Evolutionary conservation across 92 coral and sea anemone species (phyloP).

Genomic region (Chrysogorgia sp.): DNA sequence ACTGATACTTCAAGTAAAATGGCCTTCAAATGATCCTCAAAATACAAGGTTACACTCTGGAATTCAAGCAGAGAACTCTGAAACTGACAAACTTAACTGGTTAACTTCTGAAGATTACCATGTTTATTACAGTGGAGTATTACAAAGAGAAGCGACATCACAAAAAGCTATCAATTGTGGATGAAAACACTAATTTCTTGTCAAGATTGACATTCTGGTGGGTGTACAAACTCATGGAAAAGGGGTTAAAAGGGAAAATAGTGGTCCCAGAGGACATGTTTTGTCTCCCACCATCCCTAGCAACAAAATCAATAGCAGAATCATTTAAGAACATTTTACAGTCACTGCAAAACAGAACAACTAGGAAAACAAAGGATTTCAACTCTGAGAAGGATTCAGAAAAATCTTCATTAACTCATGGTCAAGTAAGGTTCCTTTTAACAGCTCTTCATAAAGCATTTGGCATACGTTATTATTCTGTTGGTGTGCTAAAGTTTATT

Average conservation of each 20-base stretch:
- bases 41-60: constrained; percentile 39
- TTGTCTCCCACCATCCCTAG: constrained; percentile 74
- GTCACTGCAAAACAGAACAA: background rate
- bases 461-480: constrained; percentile 88
- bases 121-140: constrained; percentile 79
- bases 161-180: constrained; percentile 80
- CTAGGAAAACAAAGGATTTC: background rate
- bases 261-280: constrained; percentile 75
- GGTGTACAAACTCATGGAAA: constrained; percentile 81
- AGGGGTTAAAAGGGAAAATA: constrained; percentile 73
- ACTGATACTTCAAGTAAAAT: constrained; percentile 49
- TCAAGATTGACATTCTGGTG: constrained; percentile 90
- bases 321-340: constrained; percentile 55
- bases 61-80: constrained; percentile 65
- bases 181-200: constrained; percentile 69
- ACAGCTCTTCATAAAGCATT: constrained; percentile 86
- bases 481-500: constrained; percentile 80
- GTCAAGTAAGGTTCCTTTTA: constrained; percentile 63
- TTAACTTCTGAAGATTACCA: constrained; percentile 67
- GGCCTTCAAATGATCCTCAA: background rate
- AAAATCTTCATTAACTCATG: background rate
- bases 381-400: background rate
- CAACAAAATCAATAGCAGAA: constrained; percentile 64
- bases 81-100: constrained; percentile 65
- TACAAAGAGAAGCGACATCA: constrained; percentile 61